Percentiles rank a stretch among this genome's conserved stretches.
Conservation (phyloP, 1,140 invertebrate genomes). For the Linepithema humile region DNA sequence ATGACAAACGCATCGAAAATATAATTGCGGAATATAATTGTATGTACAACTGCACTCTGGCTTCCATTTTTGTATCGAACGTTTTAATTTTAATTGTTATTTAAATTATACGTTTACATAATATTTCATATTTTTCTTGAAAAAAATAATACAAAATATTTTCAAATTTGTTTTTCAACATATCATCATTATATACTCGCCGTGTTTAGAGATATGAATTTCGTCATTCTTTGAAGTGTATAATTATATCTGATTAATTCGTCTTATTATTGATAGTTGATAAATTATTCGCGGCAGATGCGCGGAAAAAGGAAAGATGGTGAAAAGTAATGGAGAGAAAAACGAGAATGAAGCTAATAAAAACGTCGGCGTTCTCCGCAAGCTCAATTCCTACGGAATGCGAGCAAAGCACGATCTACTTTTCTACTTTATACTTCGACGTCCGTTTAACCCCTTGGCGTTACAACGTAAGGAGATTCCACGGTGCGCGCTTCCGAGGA, state of each 20-base stretch:
- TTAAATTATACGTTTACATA: neutral
- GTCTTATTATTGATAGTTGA: conserved; percentile 9
- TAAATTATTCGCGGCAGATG: conserved; percentile 21
- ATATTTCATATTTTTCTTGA: neutral
- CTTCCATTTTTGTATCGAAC: neutral
- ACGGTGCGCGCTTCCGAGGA: conserved; percentile 46
- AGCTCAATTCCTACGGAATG: conserved; percentile 68
- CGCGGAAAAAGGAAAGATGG: neutral
- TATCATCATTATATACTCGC: neutral
- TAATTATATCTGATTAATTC: neutral
- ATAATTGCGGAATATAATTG: neutral
- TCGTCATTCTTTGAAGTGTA: neutral
- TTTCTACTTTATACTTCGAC: conserved; percentile 65
- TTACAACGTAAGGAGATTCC: conserved; percentile 61
- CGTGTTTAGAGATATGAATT: neutral
- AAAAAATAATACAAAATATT: neutral
- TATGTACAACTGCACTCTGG: neutral
- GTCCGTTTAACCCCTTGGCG: conserved; percentile 60
- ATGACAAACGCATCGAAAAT: neutral
- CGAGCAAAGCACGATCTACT: conserved; percentile 64
- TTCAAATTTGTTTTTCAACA: neutral
- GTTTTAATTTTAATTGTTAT: neutral
- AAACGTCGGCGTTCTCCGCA: conserved; percentile 57
- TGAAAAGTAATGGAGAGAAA: conserved; percentile 41
- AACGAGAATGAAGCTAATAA: conserved; percentile 54